These are phyloP conservation scores for Emydocephalus ijimae DNA, from an alignment of 2,113 vertebrate species.

Conservation along the genomic window DNA sequence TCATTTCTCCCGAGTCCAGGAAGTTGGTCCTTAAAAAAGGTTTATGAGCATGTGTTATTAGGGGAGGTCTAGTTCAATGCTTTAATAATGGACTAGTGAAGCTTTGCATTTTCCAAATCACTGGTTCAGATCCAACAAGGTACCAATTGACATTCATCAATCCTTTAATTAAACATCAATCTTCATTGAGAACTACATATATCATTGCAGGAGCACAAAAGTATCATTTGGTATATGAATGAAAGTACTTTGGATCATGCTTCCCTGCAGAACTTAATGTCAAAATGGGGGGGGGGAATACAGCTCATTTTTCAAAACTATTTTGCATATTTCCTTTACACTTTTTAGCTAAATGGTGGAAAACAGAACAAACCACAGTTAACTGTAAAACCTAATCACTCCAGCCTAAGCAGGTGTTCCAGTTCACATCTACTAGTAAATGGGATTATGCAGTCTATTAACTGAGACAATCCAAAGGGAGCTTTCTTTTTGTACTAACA, in stretches of 20 bases:
- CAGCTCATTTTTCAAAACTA: neutral
- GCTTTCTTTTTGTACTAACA: neutral
- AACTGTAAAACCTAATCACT: neutral
- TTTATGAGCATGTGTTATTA: slow-evolving; percentile 20
- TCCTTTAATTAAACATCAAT: slow-evolving; percentile 25
- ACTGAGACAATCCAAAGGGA: neutral
- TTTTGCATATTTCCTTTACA: neutral
- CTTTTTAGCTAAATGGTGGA: neutral
- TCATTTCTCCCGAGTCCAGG: neutral
- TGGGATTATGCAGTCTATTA: neutral
- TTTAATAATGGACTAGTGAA: slow-evolving; percentile 27
- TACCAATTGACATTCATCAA: slow-evolving; percentile 10
- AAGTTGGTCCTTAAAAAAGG: slow-evolving; percentile 1
- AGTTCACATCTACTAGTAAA: neutral
- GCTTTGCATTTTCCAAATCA: slow-evolving; percentile 30
- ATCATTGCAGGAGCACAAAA: slow-evolving; percentile 15
- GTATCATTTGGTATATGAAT: slow-evolving; percentile 9
- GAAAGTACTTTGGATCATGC: neutral
- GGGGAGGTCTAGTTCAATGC: neutral
- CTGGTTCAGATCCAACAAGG: slow-evolving; percentile 10
- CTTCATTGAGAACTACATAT: neutral
- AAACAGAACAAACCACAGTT: neutral
- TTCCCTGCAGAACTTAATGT: slow-evolving; percentile 4
- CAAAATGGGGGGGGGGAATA: neutral
- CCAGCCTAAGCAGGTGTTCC: neutral